These are phyloP conservation scores for Mormyrus proboscirostris DNA, from an alignment of 2,797 vertebrate species.

Conservation along the genomic window DNA sequence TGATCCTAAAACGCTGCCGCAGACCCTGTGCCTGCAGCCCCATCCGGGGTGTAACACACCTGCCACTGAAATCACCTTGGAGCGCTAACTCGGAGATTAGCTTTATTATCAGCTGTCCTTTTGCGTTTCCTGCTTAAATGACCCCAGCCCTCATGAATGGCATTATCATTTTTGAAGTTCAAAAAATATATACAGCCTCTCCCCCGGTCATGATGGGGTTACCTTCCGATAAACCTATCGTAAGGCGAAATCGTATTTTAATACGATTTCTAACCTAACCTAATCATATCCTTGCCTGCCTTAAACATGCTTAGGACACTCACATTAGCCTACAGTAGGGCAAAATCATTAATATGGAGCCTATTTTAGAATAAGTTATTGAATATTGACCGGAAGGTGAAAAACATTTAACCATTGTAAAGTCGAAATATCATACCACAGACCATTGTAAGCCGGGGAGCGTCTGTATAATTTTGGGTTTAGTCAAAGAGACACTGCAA, in stretches of 20 bases:
- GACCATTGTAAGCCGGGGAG: not conserved
- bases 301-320: not conserved
- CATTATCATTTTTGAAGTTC: not conserved
- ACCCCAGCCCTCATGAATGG: not conserved
- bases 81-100: not conserved
- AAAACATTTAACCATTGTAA: not conserved
- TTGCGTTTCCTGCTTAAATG: not conserved
- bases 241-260: not conserved
- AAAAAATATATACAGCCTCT: not conserved
- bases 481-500: not conserved
- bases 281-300: not conserved
- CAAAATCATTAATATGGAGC: not conserved
- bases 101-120: not conserved
- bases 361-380: not conserved
- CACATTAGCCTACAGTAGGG: not conserved
- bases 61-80: not conserved
- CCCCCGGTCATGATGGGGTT: not conserved
- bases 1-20: not conserved
- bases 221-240: not conserved
- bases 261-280: not conserved
- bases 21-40: not conserved
- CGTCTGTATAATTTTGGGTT: not conserved
- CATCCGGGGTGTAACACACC: not conserved
- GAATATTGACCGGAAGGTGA: not conserved
- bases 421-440: not conserved